Evolutionary conservation across 2,888 invertebrate genomes (phyloP), one percentile per base, ranked within the genome.

Genomic region (Rhopalosiphum nymphaeae): DNA sequence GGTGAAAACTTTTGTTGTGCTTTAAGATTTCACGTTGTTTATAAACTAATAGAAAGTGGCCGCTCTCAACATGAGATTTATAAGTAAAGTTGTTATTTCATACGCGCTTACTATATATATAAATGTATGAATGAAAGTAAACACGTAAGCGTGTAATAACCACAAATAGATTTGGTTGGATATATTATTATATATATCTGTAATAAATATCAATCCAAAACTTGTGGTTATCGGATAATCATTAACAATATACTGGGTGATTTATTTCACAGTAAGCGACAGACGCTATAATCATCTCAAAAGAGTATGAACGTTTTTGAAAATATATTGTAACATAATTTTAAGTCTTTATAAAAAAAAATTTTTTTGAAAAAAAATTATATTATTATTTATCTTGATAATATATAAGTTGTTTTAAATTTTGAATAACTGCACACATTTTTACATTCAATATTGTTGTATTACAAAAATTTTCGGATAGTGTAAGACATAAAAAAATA

Each of bases 61-160:
- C 88, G 78, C 78, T 88, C 87, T 93, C 88, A 44, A 56, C 92
- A 9, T n/a, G 78, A 56, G 78, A 93, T 92, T 92, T 92, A 92
- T 88, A 92, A 92, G 92, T 53, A 67, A 92, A 92, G 92, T 92
- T 88, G 42, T 67, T 86, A 44, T 92, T 92, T 92, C 78, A 78
- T 78, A 88, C n/a, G 29, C 67, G 78, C 49, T 88, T 42, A 53
- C 36, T 29, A n/a, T 61, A 13, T 36, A 25, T 78, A 78, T 78
- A 61, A 29, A 61, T 61, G 29, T 61, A n/a, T 53, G 13, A 78
- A 88, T 44, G 78, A 78, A 9, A 21, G 9, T 21, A 78, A 78
- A 78, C 36, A 42, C 21, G 21, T 46, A 85, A 49, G 67, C 49
- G 2, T 49, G 57, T 61, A 61, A 92, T 26, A 26, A 57, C 61